phyloP scores from a whole-genome alignment of 1,140 invertebrate genomes.

The Caenorhabditis inopinata region DNA sequence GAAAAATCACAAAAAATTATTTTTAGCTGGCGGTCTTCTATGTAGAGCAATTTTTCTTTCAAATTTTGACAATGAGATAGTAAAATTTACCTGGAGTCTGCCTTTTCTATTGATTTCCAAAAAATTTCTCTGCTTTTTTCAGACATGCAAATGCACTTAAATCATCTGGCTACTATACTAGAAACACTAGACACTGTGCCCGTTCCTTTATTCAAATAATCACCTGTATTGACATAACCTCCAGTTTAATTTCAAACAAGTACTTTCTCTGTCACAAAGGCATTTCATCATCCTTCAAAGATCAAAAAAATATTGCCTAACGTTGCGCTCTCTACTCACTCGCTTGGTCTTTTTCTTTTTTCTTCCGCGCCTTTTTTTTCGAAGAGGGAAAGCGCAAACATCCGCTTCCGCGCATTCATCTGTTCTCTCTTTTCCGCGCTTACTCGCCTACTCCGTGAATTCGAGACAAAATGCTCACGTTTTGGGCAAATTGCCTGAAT shows the following conservation, averaged over 20 bases:
- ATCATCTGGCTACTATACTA: too few relatives aligned
- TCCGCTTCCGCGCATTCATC: constrained; percentile 13
- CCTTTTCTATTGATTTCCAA: too few relatives aligned
- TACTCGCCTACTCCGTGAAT: not conserved
- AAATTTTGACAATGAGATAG: too few relatives aligned
- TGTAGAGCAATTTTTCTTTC: too few relatives aligned
- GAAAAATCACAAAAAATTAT: too few relatives aligned
- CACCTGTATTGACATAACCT: constrained; percentile 12
- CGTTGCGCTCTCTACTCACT: not conserved
- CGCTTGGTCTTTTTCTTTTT: not conserved
- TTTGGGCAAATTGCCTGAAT: too few relatives aligned
- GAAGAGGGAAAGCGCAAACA: not conserved
- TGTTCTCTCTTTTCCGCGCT: not conserved
- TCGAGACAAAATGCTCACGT: too few relatives aligned
- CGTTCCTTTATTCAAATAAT: not conserved
- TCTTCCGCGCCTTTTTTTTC: not conserved
- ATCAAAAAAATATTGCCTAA: constrained; percentile 2
- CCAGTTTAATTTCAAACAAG: not conserved
- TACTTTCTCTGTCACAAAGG: not conserved
- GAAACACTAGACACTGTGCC: too few relatives aligned
- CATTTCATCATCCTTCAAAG: constrained; percentile 10
- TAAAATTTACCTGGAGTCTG: too few relatives aligned
- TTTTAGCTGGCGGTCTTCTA: too few relatives aligned
- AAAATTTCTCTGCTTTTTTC: too few relatives aligned
- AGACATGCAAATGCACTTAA: too few relatives aligned